Base-by-base conservation (phyloP, 1,140 invertebrate species). In the Pentalonia nigronervosa region DNA sequence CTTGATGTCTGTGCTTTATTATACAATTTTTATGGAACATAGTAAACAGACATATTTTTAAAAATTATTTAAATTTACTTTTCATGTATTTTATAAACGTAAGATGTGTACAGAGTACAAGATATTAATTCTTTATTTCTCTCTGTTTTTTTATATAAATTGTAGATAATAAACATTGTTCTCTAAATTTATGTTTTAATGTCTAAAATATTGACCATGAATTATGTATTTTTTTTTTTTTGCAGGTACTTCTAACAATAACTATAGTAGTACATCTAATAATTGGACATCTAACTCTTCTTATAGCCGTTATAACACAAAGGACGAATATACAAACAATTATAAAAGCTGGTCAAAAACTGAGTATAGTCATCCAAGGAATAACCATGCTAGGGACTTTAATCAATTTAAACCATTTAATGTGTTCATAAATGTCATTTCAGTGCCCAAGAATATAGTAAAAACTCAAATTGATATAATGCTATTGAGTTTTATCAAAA, bases 401-500 rank as follows among this genome's bases (percentile, higher is more conserved):
- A n/a, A 36, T 50, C 1, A 84, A 36, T 34, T 56, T 21, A 93
- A 56, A 56, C 81, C 81, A n/a, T 53, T 84, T n/a, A 93, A 93
- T 84, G 81, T 93, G 1, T 93, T 84, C 50, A 93, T 93, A 56
- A 93, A 93, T 86, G 81, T 93, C 0, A 56, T 93, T 53, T 41
- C 23, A 93, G 91, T 93, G 20, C 91, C 91, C 23, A 86, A 93
- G 36, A 83, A 53, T 84, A 50, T 93, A n/a, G 0, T 93, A 8
- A 93, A 93, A 86, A 53, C 81, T 56, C 91, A 93, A 93, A 53
- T 93, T 53, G 91, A 93, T 48, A 3, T 93, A 30, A 56, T 93
- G 20, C 53, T 93, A n/a, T 86, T 93, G 21, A 93, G 48, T 84
- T 93, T 93, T 93, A 84, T 93, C 34, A 93, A 41, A 93, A 93